Evolutionary conservation across 2,888 invertebrate species (phyloP).

Genomic region (Acanthacorydalis orientalis): DNA sequence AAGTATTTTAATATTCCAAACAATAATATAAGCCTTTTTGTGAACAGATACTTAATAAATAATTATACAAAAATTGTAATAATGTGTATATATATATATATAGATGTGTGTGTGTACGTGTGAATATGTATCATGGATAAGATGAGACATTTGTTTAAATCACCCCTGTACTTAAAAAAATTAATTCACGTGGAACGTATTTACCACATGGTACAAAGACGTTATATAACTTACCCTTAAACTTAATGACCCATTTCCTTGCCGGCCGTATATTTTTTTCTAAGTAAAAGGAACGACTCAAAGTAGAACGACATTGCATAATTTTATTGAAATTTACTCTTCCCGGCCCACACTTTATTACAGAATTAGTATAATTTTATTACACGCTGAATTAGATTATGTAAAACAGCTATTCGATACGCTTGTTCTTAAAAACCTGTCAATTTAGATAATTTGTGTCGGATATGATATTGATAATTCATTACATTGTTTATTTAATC

Average conservation of each 20-base stretch:
- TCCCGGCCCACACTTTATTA: not conserved
- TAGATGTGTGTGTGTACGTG: not conserved
- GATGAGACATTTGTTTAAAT: no score
- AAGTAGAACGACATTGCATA: not conserved
- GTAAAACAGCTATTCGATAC: not conserved
- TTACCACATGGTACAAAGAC: not conserved
- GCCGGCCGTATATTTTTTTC: not conserved
- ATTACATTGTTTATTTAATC: no score
- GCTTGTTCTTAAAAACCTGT: no score
- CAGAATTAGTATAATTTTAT: conserved; percentile 4
- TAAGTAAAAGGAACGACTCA: conserved; percentile 1
- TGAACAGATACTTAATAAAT: no score
- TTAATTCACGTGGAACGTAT: not conserved
- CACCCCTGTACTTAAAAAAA: not conserved
- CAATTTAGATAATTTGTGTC: no score
- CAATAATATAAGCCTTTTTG: no score
- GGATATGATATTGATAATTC: no score
- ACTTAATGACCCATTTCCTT: conserved; percentile 5
- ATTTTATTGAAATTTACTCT: conserved; percentile 1
- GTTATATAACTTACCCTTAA: not conserved
- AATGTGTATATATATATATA: not conserved
- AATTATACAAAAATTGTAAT: not conserved
- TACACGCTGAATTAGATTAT: conserved; percentile 3
- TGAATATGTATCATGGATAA: not conserved
- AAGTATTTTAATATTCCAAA: no score